Conservation (phyloP, 2,797 vertebrate genomes). For the Phoebastria nigripes region DNA sequence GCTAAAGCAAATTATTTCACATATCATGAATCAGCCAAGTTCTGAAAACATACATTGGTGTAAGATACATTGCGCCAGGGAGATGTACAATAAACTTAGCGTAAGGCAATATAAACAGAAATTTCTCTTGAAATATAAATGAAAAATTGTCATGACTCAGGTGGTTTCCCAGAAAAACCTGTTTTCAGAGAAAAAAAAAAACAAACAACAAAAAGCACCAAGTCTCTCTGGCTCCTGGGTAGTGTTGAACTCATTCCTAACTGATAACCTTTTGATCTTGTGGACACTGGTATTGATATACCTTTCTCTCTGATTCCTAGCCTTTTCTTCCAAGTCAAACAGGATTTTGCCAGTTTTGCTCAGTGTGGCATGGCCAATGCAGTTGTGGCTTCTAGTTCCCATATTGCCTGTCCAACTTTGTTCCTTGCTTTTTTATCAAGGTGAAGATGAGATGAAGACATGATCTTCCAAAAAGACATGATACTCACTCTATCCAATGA, state of each 20-base stretch:
- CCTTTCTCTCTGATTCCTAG: neutral
- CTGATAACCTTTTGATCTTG: neutral
- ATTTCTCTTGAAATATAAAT: neutral
- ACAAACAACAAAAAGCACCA: neutral
- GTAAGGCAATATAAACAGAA: neutral
- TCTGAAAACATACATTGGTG: fast-evolving
- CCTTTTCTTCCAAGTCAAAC: neutral
- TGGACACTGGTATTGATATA: neutral
- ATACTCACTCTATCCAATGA: neutral
- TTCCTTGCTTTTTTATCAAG: neutral
- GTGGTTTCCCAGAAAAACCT: neutral
- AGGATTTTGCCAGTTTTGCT: neutral
- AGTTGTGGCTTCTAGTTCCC: fast-evolving
- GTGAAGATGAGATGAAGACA: neutral
- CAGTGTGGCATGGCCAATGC: neutral
- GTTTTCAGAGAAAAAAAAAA: neutral
- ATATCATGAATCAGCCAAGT: neutral
- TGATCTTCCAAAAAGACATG: neutral
- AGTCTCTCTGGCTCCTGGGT: neutral
- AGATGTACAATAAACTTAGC: neutral
- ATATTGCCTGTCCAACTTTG: neutral
- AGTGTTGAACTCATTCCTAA: neutral
- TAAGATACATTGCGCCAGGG: neutral
- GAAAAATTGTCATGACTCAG: neutral
- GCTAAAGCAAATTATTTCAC: neutral